Base-by-base conservation (phyloP, 2,797 vertebrate species). In the Myotis pilosus region DNA sequence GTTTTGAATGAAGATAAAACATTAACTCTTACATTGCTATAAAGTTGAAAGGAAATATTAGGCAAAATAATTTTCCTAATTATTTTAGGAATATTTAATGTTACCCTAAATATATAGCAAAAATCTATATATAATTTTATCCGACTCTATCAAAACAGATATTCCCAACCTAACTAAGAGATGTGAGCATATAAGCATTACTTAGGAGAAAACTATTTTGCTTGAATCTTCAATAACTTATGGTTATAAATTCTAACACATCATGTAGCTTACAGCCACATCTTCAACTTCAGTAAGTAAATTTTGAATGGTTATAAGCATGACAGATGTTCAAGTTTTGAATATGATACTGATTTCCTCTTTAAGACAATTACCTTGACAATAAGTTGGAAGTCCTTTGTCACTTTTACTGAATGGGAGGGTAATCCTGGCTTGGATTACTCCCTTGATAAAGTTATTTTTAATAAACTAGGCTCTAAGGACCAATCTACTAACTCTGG, bases 151-250 rank as follows among this genome's bases (percentile, higher is more conserved):
- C 41, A 49, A 64, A 74, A 92, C 30, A 92, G 33, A 68, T 62
- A 72, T 81, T 85, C 28, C 38, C 55, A 87, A 41, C 20, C 66
- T 95, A 66, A 76, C 78, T 76, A 55, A 92, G 71, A 94, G n/a
- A 80, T 72, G 62, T 94, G 33, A 90, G 10, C 74, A 64, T 62
- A 6, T 89, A 66, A 82, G 22, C 53, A 81, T 88, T 87, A 86
- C n/a, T 85, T 80, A 78, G 17, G 75, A 85, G 69, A 69, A 92
- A 90, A 89, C 44, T 51, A 51, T 87, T 90, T 91, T 96, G 10
- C 17, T 80, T 75, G 33, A 83, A 16, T 89, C 30, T 68, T 20
- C 1, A 36, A 4, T 92, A 81, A 38, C 55, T 91, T 89, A 60
- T 38, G n/a, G 36, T 49, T 91, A 71, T 66, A 68, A 91, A 75